A percentile compares a stretch with the other conserved stretches of the same genome.
phyloP scores from a whole-genome alignment of 2,888 invertebrate genomes.

The Hypomecis punctinalis region DNA sequence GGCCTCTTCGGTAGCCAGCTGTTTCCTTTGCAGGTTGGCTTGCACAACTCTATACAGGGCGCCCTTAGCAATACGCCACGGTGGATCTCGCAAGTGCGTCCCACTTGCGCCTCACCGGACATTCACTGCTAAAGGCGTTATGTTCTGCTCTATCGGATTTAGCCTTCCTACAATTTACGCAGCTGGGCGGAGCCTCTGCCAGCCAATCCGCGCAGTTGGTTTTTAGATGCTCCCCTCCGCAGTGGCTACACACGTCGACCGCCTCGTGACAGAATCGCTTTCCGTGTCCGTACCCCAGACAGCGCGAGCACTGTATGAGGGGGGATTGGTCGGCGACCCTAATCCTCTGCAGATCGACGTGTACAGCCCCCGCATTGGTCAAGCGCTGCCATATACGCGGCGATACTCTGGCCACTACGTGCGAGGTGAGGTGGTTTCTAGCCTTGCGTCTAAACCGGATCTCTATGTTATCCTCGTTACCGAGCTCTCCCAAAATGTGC shows the following conservation, averaged over 20 bases:
- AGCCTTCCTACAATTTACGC: not conserved
- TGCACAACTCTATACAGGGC: not conserved
- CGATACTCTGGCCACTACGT: constrained; percentile 24
- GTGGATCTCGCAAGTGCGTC: not conserved
- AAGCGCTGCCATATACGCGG: constrained; percentile 23
- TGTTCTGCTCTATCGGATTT: not conserved
- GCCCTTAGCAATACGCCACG: constrained; percentile 4
- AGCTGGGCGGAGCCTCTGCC: not conserved
- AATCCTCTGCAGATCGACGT: constrained; percentile 39
- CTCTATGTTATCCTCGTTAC: not conserved
- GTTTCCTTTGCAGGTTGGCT: not conserved
- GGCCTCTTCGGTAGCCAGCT: not conserved
- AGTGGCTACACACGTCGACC: constrained; percentile 18
- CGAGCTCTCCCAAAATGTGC: not conserved
- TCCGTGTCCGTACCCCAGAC: constrained; percentile 21
- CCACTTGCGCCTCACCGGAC: constrained; percentile 3
- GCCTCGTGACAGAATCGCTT: constrained; percentile 16
- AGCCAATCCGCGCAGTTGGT: constrained; percentile 2
- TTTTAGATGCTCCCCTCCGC: constrained; percentile 25
- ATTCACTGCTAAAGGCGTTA: constrained; percentile 12
- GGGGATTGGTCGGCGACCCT: constrained; percentile 38
- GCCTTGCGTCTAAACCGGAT: constrained; percentile 1
- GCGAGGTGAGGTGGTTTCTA: constrained; percentile 7
- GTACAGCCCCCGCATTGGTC: constrained; percentile 22
- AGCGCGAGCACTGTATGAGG: constrained; percentile 25